phyloP scores from a whole-genome alignment of 2,797 vertebrate genomes.

The Rhinogobio ventralis region DNA sequence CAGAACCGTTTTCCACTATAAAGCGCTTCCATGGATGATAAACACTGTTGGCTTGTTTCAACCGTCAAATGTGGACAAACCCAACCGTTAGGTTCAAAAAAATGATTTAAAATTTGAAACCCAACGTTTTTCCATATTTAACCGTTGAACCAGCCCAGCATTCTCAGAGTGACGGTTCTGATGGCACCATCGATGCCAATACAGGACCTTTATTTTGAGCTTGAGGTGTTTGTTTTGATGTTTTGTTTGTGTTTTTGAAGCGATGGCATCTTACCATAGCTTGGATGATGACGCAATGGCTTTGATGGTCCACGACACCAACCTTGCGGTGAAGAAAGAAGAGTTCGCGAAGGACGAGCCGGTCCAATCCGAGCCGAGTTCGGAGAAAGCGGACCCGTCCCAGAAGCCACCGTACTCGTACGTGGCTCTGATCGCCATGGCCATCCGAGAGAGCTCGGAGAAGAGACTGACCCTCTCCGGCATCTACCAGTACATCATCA shows the following conservation, averaged over 20 bases:
- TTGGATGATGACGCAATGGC: conserved; percentile 86
- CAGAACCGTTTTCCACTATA: too few species aligned
- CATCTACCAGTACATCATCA: conserved; percentile 98
- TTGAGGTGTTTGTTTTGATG: conserved; percentile 62
- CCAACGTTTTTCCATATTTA: neutral
- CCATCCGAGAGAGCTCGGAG: conserved; percentile 94
- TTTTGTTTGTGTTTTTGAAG: conserved; percentile 69
- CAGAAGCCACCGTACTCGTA: conserved; percentile 98
- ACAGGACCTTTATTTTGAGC: neutral
- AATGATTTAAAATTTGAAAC: neutral
- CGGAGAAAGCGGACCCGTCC: conserved; percentile 93
- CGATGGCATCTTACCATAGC: conserved; percentile 93
- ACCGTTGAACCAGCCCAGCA: neutral
- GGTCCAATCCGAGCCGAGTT: conserved; percentile 76
- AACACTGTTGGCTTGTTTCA: neutral
- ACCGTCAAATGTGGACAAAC: neutral
- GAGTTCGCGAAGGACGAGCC: conserved; percentile 85
- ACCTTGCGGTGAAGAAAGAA: conserved; percentile 79
- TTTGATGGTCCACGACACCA: conserved; percentile 87
- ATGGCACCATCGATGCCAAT: neutral
- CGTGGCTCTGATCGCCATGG: conserved; percentile 98
- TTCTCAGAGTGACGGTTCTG: neutral
- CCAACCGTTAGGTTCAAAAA: neutral
- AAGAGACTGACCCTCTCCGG: conserved; percentile 96
- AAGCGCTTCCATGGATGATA: too few species aligned